Evolutionary conservation across 2,888 invertebrate species (phyloP), one percentile per base, ranked within the genome.

Genomic region (Ceraclea dissimilis): DNA sequence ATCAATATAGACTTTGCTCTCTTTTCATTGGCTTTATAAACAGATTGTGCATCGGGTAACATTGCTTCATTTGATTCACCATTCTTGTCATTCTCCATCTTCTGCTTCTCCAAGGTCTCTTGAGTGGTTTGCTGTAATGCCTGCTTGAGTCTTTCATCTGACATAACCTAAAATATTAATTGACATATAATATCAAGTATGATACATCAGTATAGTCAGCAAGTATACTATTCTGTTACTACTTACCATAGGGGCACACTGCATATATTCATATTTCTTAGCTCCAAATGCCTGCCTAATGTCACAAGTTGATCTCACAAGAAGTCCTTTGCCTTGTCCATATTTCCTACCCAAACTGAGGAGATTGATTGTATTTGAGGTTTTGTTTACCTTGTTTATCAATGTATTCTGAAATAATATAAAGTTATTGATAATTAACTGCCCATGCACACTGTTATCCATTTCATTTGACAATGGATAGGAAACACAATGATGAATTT

Each of bases 41-140:
- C 74, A 22, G 76, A 70, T 8, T 76, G 70, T 66, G 81, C 78
- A 64, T 79, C 69, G 2, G 74, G 72, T 13, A 74, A 74, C 66
- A n/a, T 69, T 55, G 2, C 67, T 58, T 62, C 68, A 49, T 59
- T 68, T 10, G 18, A 13, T 2, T 19, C 44, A 13, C 34, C 47
- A 33, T 69, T 69, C 10, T 63, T 66, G 16, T 62, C 64, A 2
- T 66, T 66, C 57, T 71, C 72, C 49, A 55, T 68, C 68, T 60
- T 76, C 66, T 67, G 76, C 70, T 65, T 77, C 67, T 57, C 71
- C 2, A 81, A 63, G 47, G 81, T 76, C 56, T 83, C 79, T 47
- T 79, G 73, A 0, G 90, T 84, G 0, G 85, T 80, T 63, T 85
- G 80, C 62, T 86, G 84, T 55, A 93, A 81, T 0, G 89, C 89